Percentiles rank a stretch among this genome's conserved stretches.
These are phyloP conservation scores for Zosterops borbonicus DNA, from an alignment of 2,113 vertebrate species.

Conservation along the genomic window DNA sequence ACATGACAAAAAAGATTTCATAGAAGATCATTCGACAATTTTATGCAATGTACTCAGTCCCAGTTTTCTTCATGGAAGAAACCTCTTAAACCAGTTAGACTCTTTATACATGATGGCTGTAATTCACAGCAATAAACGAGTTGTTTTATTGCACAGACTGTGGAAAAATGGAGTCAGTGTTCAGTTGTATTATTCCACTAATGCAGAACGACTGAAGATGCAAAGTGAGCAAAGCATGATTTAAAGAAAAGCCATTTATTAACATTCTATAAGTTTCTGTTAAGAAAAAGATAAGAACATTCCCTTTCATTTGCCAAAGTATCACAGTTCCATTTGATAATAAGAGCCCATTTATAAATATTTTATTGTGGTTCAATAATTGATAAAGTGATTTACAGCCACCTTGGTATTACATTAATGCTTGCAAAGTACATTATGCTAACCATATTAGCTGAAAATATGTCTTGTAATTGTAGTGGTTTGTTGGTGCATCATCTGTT, in stretches of 20 bases:
- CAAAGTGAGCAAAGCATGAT: background rate
- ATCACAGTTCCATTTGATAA: slow-evolving; percentile 4
- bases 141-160: background rate
- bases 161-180: background rate
- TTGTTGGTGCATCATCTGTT: background rate
- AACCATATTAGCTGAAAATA: slow-evolving; percentile 39
- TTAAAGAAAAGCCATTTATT: slow-evolving; percentile 1
- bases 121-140: background rate
- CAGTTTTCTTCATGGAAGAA: background rate
- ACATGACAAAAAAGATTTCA: background rate
- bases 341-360: slow-evolving; percentile 43
- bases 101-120: background rate
- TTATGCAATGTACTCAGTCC: background rate
- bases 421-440: background rate
- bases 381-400: slow-evolving; percentile 58
- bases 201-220: background rate
- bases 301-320: background rate
- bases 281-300: slow-evolving; percentile 14
- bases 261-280: background rate
- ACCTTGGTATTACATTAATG: slow-evolving; percentile 13
- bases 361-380: slow-evolving; percentile 55
- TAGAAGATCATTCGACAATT: background rate
- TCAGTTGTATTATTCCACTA: background rate
- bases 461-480: slow-evolving; percentile 20
- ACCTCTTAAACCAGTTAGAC: background rate